Evolutionary conservation across 92 coral and sea anemone genomes (phyloP), one percentile per base, ranked within the genome.

Genomic region (Phenganax marumi): DNA sequence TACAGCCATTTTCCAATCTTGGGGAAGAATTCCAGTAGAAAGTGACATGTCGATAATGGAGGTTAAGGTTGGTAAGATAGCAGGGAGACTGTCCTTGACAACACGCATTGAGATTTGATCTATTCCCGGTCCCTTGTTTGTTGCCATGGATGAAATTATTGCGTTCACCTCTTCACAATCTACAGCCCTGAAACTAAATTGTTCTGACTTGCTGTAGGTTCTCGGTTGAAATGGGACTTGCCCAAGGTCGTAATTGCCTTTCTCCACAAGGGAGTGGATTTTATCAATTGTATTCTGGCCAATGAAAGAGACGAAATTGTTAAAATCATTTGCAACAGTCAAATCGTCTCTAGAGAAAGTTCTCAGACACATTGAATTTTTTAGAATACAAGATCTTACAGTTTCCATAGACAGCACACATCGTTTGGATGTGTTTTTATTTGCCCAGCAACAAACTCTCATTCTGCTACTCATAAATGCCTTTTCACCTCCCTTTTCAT

Each of bases 261-360:
- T 65, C 64, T 80, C 70, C 14, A 86, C 88, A 69, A 79, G 39
- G 54, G 79, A 46, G 65, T 53, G 76, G 60, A 89, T 70, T 80
- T 80, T 88, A 33, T 65, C 54, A 57, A 84, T 61, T 39, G 81
- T 87, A 52, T 77, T 87, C 68, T 87, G 52, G 48, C 90, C 91
- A 14, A 89, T 89, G 12, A 84, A 58, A n/a, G 89, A 77, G 57
- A 88, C 85, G 82, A 80, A 88, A 11, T 14, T 23, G 80, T 88
- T 88, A 70, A 88, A 88, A 46, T 85, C 89, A 21, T 85, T 66
- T 56, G 88, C 92, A n/a, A 88, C 81, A n/a, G 70, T 51, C 84
- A 84, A 50, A 55, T 52, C 61, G 73, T 85, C 88, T 65, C 84
- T 88, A 57, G 85, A 51, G 76, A 79, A 85, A 50, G 52, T 73